These are phyloP conservation scores for Aspidoscelis tigris DNA, from an alignment of 2,113 vertebrate genomes.

Conservation along the genomic window DNA sequence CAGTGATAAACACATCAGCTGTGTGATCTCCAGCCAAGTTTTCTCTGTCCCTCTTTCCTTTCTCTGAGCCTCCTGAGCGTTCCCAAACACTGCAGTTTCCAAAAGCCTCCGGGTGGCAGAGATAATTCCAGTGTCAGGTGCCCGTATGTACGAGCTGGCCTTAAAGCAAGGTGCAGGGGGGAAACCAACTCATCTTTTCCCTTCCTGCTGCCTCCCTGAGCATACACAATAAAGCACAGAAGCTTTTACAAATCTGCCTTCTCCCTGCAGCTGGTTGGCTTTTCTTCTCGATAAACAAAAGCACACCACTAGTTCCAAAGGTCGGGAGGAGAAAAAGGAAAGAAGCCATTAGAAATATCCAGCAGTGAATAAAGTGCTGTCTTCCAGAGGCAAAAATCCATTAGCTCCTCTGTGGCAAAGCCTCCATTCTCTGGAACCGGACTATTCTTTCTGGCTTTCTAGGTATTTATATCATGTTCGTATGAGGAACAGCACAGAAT, in stretches of 20 bases:
- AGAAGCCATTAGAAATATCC: slow-evolving; percentile 39
- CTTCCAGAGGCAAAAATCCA: slow-evolving; percentile 28
- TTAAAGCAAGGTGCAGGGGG: neutral
- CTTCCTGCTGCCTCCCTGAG: slow-evolving; percentile 12
- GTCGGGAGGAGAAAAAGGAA: slow-evolving; percentile 22
- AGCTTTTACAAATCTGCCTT: slow-evolving; percentile 21
- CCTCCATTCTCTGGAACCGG: neutral
- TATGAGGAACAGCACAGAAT: fast-evolving
- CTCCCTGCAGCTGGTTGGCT: slow-evolving; percentile 15
- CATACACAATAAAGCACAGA: slow-evolving; percentile 25
- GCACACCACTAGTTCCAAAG: slow-evolving; percentile 21
- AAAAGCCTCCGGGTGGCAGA: neutral
- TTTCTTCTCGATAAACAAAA: slow-evolving; percentile 44
- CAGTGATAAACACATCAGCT: fast-evolving
- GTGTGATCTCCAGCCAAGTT: fast-evolving
- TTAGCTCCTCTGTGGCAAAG: slow-evolving; percentile 11
- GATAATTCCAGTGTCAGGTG: neutral
- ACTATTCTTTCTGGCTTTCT: slow-evolving; percentile 31
- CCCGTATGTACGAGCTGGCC: neutral
- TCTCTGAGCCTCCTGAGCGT: neutral
- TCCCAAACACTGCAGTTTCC: neutral
- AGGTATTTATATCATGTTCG: neutral
- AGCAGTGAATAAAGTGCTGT: neutral
- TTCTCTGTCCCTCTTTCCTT: neutral
- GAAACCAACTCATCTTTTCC: slow-evolving; percentile 3